Evolutionary conservation across 2,888 invertebrate genomes (phyloP), one percentile per base, ranked within the genome.

Genomic region (Pegoplata infirma): DNA sequence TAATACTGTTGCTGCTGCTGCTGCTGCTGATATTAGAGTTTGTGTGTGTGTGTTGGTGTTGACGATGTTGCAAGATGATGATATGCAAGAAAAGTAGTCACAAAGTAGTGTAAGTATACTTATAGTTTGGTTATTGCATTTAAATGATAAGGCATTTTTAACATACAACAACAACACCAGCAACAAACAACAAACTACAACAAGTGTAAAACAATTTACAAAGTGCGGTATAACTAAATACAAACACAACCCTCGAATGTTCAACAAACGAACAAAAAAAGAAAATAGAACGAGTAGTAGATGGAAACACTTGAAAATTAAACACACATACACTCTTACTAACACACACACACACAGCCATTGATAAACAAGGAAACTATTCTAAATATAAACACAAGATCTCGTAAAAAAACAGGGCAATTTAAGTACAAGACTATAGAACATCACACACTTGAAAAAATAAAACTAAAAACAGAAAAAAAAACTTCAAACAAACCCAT

Each of bases 121-220:
- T 81, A 80, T 58, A 77, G 73, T 80, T 77, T 72, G 64, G 71
- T 67, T 77, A 75, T 80, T 80, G 76, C 76, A 80, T 80, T 80
- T 73, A 80, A 80, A 76, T 76, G 76, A 80, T 76, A 76, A 74
- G 76, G 61, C 80, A 76, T 76, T 73, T 76, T 67, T 51, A 49
- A 76, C 49, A 73, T 63, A 19, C 56, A 69, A 53, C 59, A 56
- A 19, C 61, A 71, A 17, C 59, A 76, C 53, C 61, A 36, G 63
- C 44, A 68, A 64, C 59, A 44, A n/a, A n/a, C n/a, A n/a, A n/a
- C n/a, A n/a, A n/a, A n/a, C n/a, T n/a, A 56, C 47, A 78, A 61
- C 69, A 59, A 66, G 53, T 76, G 68, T 71, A 71, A 79, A 80
- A 82, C 82, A 82, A 75, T 76, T 72, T 74, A 71, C 64, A 67